Conservation (phyloP, 2,113 vertebrate species). For the Panthera uncia region DNA sequence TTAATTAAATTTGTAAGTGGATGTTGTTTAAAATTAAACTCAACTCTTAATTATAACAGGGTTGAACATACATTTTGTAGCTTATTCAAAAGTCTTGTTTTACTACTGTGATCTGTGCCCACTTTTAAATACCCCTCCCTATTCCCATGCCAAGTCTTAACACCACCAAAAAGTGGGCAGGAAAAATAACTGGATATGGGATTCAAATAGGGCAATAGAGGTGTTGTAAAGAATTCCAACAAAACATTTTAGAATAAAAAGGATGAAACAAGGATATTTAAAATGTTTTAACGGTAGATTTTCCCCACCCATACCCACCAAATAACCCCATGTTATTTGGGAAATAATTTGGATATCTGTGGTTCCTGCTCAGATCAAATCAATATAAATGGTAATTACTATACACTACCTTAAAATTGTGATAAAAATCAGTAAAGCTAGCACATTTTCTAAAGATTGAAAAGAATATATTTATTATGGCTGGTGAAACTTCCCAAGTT, state of each 20-base stretch:
- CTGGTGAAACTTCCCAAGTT: background rate
- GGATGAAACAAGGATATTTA: background rate
- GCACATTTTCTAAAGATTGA: slow-evolving; percentile 45
- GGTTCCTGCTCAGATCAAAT: background rate
- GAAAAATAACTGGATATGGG: background rate
- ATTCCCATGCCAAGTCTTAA: background rate
- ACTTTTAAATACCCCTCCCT: slow-evolving; percentile 12
- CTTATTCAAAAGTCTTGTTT: slow-evolving; percentile 59
- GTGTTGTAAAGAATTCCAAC: background rate
- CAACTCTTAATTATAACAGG: slow-evolving; percentile 60
- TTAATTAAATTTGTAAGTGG: slow-evolving; percentile 63
- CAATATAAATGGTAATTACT: background rate
- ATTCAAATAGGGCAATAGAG: background rate
- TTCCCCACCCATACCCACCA: background rate
- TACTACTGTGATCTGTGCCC: background rate
- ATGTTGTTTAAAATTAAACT: slow-evolving; percentile 66
- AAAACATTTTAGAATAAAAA: slow-evolving; percentile 15
- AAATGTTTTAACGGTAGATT: background rate
- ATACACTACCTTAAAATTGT: slow-evolving; percentile 45
- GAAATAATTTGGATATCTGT: background rate
- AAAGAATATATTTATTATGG: slow-evolving; percentile 57
- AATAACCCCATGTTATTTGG: background rate
- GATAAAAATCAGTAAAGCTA: slow-evolving; percentile 54
- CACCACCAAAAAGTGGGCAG: slow-evolving; percentile 5
- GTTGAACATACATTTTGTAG: slow-evolving; percentile 59